phyloP scores from a whole-genome alignment of 1,140 invertebrate species.

The Drosophila athabasca region DNA sequence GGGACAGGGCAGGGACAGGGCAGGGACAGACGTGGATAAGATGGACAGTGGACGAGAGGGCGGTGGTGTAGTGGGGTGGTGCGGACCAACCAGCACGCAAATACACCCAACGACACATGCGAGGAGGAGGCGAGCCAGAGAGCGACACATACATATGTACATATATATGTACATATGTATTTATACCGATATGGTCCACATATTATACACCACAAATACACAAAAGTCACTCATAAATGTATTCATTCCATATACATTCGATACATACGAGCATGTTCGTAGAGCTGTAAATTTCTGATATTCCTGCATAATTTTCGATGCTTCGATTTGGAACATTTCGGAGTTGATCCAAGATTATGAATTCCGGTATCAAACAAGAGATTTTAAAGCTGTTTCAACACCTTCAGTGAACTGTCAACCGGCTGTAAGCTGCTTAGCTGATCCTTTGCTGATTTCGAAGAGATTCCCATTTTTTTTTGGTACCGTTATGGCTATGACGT shows the following conservation, averaged over 20 bases:
- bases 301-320: slow-evolving; percentile 30
- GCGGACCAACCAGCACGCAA: slow-evolving; percentile 25
- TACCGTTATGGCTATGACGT: too few relatives aligned
- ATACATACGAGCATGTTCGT: background rate
- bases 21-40: background rate
- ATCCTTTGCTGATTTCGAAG: background rate
- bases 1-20: slow-evolving; percentile 14
- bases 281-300: slow-evolving; percentile 46
- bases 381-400: too few relatives aligned
- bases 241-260: too few relatives aligned
- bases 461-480: background rate
- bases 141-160: background rate
- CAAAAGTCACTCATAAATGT: slow-evolving; percentile 14
- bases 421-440: too few relatives aligned
- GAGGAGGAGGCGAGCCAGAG: background rate
- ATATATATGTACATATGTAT: too few relatives aligned
- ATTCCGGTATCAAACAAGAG: too few relatives aligned
- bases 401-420: too few relatives aligned
- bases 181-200: too few relatives aligned
- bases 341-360: too few relatives aligned
- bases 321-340: too few relatives aligned
- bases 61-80: too few relatives aligned
- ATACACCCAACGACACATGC: slow-evolving; percentile 26
- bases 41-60: too few relatives aligned
- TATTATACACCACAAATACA: background rate